Conservation (phyloP, 2,888 invertebrate species). For the Torymus texanus region DNA sequence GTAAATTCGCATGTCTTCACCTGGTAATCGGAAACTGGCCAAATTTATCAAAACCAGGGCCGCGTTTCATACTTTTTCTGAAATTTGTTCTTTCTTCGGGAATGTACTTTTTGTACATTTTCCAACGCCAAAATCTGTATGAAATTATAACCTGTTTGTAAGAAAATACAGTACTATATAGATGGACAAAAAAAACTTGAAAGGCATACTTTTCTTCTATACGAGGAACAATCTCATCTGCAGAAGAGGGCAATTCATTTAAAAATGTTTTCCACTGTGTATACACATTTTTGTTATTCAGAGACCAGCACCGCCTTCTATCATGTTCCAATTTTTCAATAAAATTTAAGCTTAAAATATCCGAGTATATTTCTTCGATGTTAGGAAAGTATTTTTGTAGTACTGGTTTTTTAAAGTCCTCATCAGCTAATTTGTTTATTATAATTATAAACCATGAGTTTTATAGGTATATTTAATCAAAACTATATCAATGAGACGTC, state of each 20-base stretch:
- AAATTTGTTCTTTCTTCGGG: conserved; percentile 52
- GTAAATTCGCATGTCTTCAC: conserved; percentile 45
- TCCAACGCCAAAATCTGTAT: conserved; percentile 58
- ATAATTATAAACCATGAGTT: too few relatives aligned
- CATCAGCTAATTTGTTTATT: conserved; percentile 5
- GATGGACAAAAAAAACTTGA: too few relatives aligned
- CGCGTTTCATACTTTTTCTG: conserved; percentile 55
- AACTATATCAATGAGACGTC: too few relatives aligned
- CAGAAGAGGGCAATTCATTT: conserved; percentile 45
- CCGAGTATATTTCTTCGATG: not conserved
- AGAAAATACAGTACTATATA: too few relatives aligned
- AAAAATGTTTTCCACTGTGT: conserved; percentile 56
- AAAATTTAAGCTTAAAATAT: conserved; percentile 53
- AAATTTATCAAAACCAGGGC: conserved; percentile 50
- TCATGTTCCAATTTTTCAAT: conserved; percentile 43
- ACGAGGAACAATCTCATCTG: conserved; percentile 42
- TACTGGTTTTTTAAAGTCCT: conserved; percentile 29
- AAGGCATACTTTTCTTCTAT: conserved; percentile 43
- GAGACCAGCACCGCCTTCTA: conserved; percentile 40
- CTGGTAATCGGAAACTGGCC: conserved; percentile 55
- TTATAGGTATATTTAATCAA: not conserved
- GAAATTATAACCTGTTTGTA: not conserved
- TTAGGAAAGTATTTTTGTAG: conserved; percentile 41
- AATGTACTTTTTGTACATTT: conserved; percentile 55
- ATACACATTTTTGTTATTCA: conserved; percentile 50